A percentile compares a stretch with the other conserved stretches of the same genome.
Conservation (phyloP, 2,113 vertebrate species). For the Rhabdomys dilectus region DNA sequence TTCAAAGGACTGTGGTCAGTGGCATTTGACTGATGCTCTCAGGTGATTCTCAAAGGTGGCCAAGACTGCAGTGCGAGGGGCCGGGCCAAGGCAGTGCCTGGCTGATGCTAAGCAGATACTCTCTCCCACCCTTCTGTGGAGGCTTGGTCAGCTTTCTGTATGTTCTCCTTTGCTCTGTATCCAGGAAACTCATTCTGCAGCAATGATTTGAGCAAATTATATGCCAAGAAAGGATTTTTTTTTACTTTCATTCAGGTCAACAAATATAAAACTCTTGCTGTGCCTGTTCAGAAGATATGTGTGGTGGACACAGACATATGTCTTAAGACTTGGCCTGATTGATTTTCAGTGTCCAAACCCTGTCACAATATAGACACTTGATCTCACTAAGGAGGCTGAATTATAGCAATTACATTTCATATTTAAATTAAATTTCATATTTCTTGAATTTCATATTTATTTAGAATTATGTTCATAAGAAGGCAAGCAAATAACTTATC, state of each 20-base stretch:
- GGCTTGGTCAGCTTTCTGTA: not conserved
- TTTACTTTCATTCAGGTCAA: not conserved
- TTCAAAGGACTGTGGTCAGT: not conserved
- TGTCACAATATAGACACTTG: too few species aligned
- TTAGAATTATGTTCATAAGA: conserved; percentile 29
- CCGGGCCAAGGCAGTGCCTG: not conserved
- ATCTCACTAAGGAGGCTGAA: rapidly evolving
- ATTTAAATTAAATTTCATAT: too few species aligned
- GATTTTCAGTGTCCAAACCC: rapidly evolving
- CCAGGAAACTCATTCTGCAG: not conserved
- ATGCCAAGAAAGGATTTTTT: not conserved
- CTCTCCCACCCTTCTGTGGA: not conserved
- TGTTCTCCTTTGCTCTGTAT: not conserved
- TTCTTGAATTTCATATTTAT: not conserved
- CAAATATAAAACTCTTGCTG: rapidly evolving
- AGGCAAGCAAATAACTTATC: conserved; percentile 31
- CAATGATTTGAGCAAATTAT: not conserved
- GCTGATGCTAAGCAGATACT: rapidly evolving
- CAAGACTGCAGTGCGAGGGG: rapidly evolving
- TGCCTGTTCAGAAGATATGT: not conserved
- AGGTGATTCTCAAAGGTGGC: not conserved
- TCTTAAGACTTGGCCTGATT: rapidly evolving
- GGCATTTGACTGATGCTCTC: not conserved
- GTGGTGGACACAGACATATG: rapidly evolving
- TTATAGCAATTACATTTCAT: not conserved